phyloP scores from a whole-genome alignment of 2,888 invertebrate species.

The Xylophagus ater region DNA sequence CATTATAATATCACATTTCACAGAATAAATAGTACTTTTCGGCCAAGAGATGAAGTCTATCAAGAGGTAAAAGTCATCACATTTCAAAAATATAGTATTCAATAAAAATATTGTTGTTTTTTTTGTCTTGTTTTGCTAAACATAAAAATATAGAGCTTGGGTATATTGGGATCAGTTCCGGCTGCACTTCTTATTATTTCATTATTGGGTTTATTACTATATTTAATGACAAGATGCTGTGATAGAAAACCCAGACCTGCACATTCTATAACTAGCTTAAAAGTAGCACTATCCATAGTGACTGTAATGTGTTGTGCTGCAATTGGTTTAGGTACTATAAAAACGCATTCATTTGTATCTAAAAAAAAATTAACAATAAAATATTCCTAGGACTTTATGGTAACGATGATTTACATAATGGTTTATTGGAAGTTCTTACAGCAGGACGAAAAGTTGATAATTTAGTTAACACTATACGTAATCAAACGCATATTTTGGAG shows the following conservation, averaged over 20 bases:
- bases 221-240: conserved; percentile 90
- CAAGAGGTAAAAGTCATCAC: conserved; percentile 57
- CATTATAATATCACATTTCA: conserved; percentile 87
- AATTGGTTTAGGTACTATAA: conserved; percentile 59
- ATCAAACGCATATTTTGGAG: conserved; percentile 70
- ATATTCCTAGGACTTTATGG: conserved; percentile 59
- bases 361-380: not conserved
- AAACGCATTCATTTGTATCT: not conserved
- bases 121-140: not conserved
- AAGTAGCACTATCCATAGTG: conserved; percentile 66
- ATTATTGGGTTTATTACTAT: conserved; percentile 76
- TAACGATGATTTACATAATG: conserved; percentile 89
- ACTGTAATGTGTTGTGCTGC: conserved; percentile 83
- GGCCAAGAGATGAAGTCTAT: conserved; percentile 80
- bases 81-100: not conserved
- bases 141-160: conserved; percentile 74
- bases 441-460: conserved; percentile 73
- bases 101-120: not conserved
- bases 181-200: conserved; percentile 87
- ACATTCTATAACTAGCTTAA: conserved; percentile 76
- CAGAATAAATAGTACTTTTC: conserved; percentile 82
- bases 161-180: conserved; percentile 87
- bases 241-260: conserved; percentile 84
- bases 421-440: conserved; percentile 66
- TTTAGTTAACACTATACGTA: conserved; percentile 65